A percentile compares a stretch with the other conserved stretches of the same genome.
These are phyloP conservation scores for Podarcis raffonei DNA, from an alignment of 2,113 vertebrate genomes.

Conservation along the genomic window DNA sequence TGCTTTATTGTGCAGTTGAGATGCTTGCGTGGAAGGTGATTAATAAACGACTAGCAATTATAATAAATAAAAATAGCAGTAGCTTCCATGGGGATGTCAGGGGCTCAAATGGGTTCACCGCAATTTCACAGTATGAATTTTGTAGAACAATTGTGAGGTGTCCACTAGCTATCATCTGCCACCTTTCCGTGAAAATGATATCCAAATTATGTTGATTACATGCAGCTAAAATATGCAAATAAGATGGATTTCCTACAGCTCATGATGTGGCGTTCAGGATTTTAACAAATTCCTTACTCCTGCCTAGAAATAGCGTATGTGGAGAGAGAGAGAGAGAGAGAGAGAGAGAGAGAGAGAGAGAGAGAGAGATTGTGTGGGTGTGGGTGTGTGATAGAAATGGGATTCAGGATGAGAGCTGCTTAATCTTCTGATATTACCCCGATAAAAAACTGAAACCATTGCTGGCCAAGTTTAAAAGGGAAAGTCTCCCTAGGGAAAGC, in stretches of 20 bases:
- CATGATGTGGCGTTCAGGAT: background rate
- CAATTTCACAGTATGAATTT: background rate
- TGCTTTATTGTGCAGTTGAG: no score
- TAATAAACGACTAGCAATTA: no score
- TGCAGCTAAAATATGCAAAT: slow-evolving; percentile 31
- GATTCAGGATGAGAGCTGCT: background rate
- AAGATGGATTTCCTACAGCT: slow-evolving; percentile 14
- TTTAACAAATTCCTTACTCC: slow-evolving; percentile 10
- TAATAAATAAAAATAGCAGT: background rate
- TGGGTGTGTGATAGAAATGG: background rate
- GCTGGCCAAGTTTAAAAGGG: background rate
- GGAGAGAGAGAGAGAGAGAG: background rate
- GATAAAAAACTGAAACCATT: background rate
- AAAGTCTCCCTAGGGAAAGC: background rate
- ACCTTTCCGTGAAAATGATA: slow-evolving; percentile 13
- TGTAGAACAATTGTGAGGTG: slow-evolving; percentile 10
- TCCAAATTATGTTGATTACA: slow-evolving; percentile 41
- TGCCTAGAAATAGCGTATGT: background rate
- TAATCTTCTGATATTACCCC: background rate
- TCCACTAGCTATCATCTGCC: slow-evolving; percentile 11
- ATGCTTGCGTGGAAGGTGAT: no score
- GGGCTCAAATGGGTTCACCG: background rate
- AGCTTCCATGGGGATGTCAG: background rate
- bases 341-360: no score
- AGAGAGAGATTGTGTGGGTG: no score